phyloP scores from a whole-genome alignment of 2,888 invertebrate species.

The Microplitis manilae region DNA sequence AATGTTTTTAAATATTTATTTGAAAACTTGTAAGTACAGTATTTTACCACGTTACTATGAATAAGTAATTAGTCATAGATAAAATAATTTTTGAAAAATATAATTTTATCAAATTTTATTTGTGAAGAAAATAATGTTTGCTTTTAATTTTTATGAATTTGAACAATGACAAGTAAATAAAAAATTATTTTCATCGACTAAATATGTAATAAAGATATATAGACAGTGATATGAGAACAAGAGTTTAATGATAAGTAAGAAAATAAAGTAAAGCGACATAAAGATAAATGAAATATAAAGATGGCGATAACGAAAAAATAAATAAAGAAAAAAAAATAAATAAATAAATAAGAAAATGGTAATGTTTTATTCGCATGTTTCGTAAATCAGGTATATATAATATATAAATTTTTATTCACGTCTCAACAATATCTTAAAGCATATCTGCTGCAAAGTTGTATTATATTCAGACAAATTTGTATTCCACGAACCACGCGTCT shows the following conservation, averaged over 20 bases:
- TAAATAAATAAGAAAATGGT: conserved; percentile 16
- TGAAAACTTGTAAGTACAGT: background rate
- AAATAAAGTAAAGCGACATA: background rate
- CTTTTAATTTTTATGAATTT: background rate
- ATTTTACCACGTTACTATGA: background rate
- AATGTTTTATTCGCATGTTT: conserved; percentile 10
- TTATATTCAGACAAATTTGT: conserved; percentile 43
- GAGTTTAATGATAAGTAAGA: background rate
- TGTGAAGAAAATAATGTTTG: background rate
- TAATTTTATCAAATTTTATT: background rate
- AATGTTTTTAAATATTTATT: background rate
- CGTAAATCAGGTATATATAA: conserved; percentile 5
- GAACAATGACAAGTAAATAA: background rate
- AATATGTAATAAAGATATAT: background rate
- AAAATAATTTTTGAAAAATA: background rate
- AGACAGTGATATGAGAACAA: background rate
- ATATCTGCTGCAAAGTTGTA: conserved; percentile 26
- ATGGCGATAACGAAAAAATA: background rate
- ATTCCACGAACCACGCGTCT: conserved; percentile 44
- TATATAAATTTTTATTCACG: conserved; percentile 31
- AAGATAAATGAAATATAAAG: background rate
- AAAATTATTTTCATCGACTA: background rate
- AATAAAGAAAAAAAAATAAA: background rate
- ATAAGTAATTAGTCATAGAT: background rate
- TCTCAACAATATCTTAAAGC: conserved; percentile 34